Evolutionary conservation across 2,888 invertebrate genomes (phyloP).

Genomic region (Plusia festucae): DNA sequence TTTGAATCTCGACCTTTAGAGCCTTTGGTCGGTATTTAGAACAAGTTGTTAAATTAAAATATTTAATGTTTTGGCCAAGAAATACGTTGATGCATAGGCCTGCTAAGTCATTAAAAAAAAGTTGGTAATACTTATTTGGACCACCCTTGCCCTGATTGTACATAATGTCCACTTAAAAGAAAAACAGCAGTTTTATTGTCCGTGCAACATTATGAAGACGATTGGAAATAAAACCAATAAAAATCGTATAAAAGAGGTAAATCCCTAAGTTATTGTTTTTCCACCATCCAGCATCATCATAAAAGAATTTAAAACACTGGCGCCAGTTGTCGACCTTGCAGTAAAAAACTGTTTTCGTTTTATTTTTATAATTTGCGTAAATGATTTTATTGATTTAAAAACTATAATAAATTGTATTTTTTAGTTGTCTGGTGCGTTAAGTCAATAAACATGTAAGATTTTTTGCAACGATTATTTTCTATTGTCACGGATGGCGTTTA

Average conservation of each 20-base stretch:
- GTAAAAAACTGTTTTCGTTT: slow-evolving; percentile 63
- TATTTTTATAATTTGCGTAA: slow-evolving; percentile 63
- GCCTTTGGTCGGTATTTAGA: too few species aligned
- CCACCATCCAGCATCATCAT: slow-evolving; percentile 61
- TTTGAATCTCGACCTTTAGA: too few species aligned
- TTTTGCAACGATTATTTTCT: slow-evolving; percentile 44
- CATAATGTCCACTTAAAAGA: too few species aligned
- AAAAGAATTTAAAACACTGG: slow-evolving; percentile 70
- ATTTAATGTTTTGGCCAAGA: background rate
- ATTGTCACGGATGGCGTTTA: slow-evolving; percentile 42
- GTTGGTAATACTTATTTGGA: background rate
- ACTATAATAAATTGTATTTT: slow-evolving; percentile 67
- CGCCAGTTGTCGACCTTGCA: slow-evolving; percentile 74
- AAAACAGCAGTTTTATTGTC: slow-evolving; percentile 45
- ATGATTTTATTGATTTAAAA: slow-evolving; percentile 66
- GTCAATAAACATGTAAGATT: slow-evolving; percentile 28
- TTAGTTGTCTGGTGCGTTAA: slow-evolving; percentile 52
- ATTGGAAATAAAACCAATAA: slow-evolving; percentile 25
- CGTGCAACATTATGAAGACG: slow-evolving; percentile 18
- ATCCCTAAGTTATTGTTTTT: slow-evolving; percentile 48
- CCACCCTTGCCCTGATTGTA: too few species aligned
- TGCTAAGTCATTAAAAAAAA: background rate
- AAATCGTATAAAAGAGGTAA: slow-evolving; percentile 48
- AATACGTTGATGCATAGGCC: too few species aligned
- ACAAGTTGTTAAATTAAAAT: too few species aligned